Conservation (phyloP, 2,888 invertebrate genomes). For the Drosophila subsilvestris region DNA sequence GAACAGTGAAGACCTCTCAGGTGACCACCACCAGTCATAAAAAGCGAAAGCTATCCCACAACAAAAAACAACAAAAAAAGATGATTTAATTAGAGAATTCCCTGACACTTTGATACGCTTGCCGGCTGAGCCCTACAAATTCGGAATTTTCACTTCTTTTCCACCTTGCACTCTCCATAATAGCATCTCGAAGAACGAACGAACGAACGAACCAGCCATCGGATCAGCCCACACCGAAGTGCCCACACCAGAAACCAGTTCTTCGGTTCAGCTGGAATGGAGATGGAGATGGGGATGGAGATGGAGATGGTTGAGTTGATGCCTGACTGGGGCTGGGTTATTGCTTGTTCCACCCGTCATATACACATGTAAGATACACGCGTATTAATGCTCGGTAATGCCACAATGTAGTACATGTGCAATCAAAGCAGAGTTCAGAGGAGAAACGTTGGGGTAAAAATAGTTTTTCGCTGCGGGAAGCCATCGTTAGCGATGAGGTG, state of each 20-base stretch:
- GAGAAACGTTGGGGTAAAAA: conserved; percentile 67
- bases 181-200: conserved; percentile 47
- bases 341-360: conserved; percentile 73
- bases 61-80: conserved; percentile 4
- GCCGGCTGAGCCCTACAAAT: conserved; percentile 61
- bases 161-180: conserved; percentile 37
- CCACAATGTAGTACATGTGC: conserved; percentile 53
- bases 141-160: conserved; percentile 55
- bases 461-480: conserved; percentile 51
- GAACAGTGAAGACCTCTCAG: conserved; percentile 28
- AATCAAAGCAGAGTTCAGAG: conserved; percentile 49
- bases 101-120: conserved; percentile 61
- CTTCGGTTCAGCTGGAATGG: conserved; percentile 24
- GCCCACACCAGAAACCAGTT: conserved; percentile 64
- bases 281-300: conserved; percentile 27
- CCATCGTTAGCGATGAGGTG: conserved; percentile 34
- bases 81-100: conserved; percentile 65
- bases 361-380: conserved; percentile 55
- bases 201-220: conserved; percentile 8
- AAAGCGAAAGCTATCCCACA: conserved; percentile 64
- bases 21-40: conserved; percentile 45
- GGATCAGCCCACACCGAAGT: conserved; percentile 32
- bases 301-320: conserved; percentile 13
- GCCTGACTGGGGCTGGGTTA: conserved; percentile 49
- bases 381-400: conserved; percentile 58